Evolutionary conservation across 2,888 invertebrate genomes (phyloP), one percentile per base, ranked within the genome.

Genomic region (Celastrina argiolus): DNA sequence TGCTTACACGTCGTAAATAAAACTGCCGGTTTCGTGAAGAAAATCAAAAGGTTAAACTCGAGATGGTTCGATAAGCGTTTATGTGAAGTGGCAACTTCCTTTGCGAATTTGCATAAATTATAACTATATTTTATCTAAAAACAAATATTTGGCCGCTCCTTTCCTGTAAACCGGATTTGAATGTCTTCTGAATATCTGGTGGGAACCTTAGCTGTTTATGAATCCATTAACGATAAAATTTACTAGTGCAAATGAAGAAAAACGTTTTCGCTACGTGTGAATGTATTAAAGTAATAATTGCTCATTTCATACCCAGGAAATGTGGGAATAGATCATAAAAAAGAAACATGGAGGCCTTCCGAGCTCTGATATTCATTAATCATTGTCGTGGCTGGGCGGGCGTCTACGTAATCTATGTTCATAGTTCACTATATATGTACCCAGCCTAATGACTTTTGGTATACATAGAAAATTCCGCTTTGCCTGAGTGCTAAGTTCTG

Each of bases 1-100:
- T 85, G 90, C 87, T 89, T 89, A 85, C 90, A 90, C 88, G 88
- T 89, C 89, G 85, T 90, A 91, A 89, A 91, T 91, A 88, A 91
- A 89, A 91, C 89, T 88, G 85, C 84, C 81, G 84, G 84, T 85
- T 83, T 79, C 80, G 56, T 79, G 82, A 81, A 78, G 81, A 79
- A 77, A 74, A 76, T 76, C 75, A 75, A 80, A 84, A 83, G 84
- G 82, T 81, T 79, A 76, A 78, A 70, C 72, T 77, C 72, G 73
- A 75, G 58, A 80, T 83, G 77, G 83, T 85, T 85, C 87, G 85
- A 82, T 84, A 80, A 16, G 76, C 77, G 78, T 75, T 77, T 73
- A 72, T 69, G 69, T 67, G 59, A 68, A 68, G 58, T 61, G 36
- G 61, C 61, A 61, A 36, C 36, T 61, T 22, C 34, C 59, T 59